Base-by-base conservation (phyloP, 2,113 vertebrate species). In the Anarrhichthys ocellatus region DNA sequence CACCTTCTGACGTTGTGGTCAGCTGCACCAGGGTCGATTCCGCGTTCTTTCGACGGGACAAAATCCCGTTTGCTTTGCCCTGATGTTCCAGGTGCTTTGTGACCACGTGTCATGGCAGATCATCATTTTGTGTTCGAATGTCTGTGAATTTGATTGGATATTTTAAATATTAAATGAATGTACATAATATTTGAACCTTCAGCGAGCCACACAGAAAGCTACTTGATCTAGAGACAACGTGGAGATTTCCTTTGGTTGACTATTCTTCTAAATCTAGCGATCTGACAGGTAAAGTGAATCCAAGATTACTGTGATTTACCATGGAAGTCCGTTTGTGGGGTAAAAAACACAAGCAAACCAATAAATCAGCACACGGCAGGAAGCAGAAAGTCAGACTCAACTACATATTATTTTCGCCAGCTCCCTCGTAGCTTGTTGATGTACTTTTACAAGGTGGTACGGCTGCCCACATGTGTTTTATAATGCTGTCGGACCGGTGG, bases 381-480 rank as follows among this genome's bases (percentile, higher is more conserved):
- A 80, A 61, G 42, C 56, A 61, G 48, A 70, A 80, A 61, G n/a
- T 40, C n/a, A 34, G 32, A 56, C 24, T 78, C n/a, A 73, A 74
- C 82, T 42, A 54, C 63, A 74, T 29, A 63, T 68, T 15, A 15
- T 78, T 40, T 64, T 76, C 40, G 14, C 58, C 22, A 7, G n/a
- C 64, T 80, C 6, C 46, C 56, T 76, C 24, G n/a, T 44, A 62
- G 66, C 75, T 67, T 73, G 78, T 82, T 80, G 84, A 92, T 86
- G 72, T 52, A 82, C 48, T 48, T 87, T 85, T 84, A 36, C 69
- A 70, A 89, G 82, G 71, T 52, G 44, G n/a, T 27, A 38, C 71
- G 24, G 79, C 78, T 84, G 80, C 75, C 78, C 76, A 75, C n/a
- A 77, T 74, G 75, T 74, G 65, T 87, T 90, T 90, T 89, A 89